Evolutionary conservation across 2,888 invertebrate species (phyloP), one percentile per base, ranked within the genome.

Genomic region (Nymphalis polychloros): DNA sequence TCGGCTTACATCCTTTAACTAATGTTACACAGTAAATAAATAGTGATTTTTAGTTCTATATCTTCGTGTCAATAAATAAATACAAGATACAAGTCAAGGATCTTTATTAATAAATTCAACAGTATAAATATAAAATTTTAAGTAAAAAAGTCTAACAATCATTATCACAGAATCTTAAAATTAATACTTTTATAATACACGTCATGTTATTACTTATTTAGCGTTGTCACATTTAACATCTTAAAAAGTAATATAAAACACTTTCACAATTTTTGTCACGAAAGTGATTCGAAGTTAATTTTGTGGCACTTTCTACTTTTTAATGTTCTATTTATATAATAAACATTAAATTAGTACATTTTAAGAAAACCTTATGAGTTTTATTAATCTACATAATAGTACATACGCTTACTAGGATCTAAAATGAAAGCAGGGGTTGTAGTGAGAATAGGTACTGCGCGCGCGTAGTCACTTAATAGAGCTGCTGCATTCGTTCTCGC

Each of bases 331-430:
- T 75, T 69, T 72, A 66, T 60, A 59, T 69, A 71, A 66, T 60
- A 59, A 41, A 49, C 27, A 47, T 65, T 59, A 72, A 59, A 63
- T 55, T 63, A 69, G 59, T 41, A 41, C 57, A 64, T 41, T 50
- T 49, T 31, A 35, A 57, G 19, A 63, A 66, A 49, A 59, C 53
- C 35, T 61, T 10, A 41, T 10, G 0, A 41, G 3, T 41, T 31
- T 81, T 79, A 79, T 23, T 79, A 76, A 73, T 92, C 92, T 20
- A 92, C 90, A 71, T 91, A 93, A 75, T 90, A 93, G 78, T 93
- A 93, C 88, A 90, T 90, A 73, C 93, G 82, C 82, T 93, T 92
- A 72, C 93, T 92, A 41, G 93, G 93, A 75, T 93, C 92, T 78
- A 91, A 78, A 73, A 93, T 93, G 67, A 85, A 93, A 1, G 80